Evolutionary conservation across 2,113 vertebrate genomes (phyloP).

Genomic region (Laterallus jamaicensis): DNA sequence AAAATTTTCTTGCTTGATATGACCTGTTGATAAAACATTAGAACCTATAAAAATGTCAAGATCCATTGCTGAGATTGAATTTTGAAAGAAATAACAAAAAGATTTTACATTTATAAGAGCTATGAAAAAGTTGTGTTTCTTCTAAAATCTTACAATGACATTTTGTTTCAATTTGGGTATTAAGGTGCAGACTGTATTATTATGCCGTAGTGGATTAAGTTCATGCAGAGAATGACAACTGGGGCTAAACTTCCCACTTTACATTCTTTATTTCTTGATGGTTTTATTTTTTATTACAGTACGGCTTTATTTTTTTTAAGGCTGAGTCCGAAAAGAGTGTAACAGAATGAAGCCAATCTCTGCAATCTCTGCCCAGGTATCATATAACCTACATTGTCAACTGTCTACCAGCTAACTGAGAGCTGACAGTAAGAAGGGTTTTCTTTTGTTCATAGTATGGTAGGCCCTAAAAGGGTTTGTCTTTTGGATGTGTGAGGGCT

Average conservation of each 20-base stretch:
- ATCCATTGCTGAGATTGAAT: neutral
- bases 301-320: neutral
- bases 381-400: neutral
- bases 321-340: neutral
- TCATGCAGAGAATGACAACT: neutral
- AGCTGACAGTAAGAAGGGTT: neutral
- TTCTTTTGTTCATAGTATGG: neutral
- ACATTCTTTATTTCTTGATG: neutral
- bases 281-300: too few species aligned
- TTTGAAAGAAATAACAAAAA: neutral
- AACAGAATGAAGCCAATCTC: neutral
- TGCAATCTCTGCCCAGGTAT: neutral
- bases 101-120: neutral
- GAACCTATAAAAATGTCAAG: neutral
- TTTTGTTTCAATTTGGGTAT: neutral
- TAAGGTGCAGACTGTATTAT: neutral
- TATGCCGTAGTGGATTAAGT: neutral
- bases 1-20: neutral
- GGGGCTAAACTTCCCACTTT: neutral
- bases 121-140: neutral
- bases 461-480: neutral
- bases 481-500: neutral
- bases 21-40: neutral
- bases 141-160: neutral
- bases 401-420: neutral